Conservation (phyloP, 2,113 vertebrate species). For the human (Homo sapiens) region DNA sequence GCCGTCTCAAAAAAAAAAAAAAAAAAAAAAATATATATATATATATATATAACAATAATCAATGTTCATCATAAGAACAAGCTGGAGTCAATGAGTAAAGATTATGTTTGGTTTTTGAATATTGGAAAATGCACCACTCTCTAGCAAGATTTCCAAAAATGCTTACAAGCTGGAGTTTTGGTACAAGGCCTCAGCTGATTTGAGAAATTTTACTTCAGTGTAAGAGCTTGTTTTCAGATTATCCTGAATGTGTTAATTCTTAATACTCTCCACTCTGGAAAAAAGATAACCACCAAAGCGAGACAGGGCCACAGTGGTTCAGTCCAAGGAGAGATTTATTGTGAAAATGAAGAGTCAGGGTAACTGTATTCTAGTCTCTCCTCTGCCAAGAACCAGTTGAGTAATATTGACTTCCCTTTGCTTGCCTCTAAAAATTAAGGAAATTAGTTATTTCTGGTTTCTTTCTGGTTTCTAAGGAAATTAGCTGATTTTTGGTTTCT, state of each 20-base stretch:
- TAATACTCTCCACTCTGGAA: neutral
- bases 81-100: neutral
- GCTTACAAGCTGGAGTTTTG: neutral
- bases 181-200: neutral
- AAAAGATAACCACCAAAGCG: neutral
- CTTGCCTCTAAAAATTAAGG: constrained; percentile 1
- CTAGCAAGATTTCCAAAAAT: neutral
- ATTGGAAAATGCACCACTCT: neutral
- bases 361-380: neutral
- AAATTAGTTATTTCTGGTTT: neutral
- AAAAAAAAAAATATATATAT: no score
- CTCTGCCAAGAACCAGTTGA: neutral
- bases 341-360: neutral
- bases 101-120: neutral
- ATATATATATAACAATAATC: neutral
- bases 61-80: neutral
- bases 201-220: constrained; percentile 26
- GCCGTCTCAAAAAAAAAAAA: no score
- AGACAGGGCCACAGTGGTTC: neutral
- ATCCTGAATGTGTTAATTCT: neutral
- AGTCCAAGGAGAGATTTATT: neutral
- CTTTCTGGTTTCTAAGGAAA: no score
- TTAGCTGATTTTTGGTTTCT: no score
- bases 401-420: constrained; percentile 8
- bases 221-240: neutral